These are phyloP conservation scores for Brachionus manjavacas DNA, from an alignment of 1,140 invertebrate genomes.

Conservation along the genomic window DNA sequence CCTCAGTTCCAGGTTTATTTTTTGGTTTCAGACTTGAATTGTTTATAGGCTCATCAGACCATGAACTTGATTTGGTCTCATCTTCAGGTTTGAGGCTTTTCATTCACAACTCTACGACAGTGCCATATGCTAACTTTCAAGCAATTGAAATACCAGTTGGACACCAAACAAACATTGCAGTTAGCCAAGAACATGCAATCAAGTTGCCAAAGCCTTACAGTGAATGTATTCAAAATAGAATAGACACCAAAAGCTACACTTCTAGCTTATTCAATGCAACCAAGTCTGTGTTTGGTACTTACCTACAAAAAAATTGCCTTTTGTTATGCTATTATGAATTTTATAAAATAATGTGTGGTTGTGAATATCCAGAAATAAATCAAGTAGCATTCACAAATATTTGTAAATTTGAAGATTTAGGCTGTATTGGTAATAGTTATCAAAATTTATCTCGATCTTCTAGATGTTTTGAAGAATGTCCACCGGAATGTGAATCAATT, in stretches of 20 bases:
- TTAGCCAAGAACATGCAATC: neutral
- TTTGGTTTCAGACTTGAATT: neutral
- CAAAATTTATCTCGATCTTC: neutral
- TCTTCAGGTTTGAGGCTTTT: neutral
- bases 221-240: neutral
- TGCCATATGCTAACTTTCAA: neutral
- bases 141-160: neutral
- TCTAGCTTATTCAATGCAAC: neutral
- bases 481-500: conserved; percentile 10
- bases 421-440: neutral
- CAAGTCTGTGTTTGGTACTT: neutral
- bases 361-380: neutral
- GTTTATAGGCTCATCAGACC: neutral
- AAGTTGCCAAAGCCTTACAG: neutral
- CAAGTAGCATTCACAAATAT: neutral
- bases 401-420: neutral
- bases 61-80: neutral
- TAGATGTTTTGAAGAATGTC: neutral
- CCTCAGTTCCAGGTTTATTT: neutral
- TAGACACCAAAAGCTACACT: neutral
- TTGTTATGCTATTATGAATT: neutral
- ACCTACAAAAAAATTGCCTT: neutral
- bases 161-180: neutral
- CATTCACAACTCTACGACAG: neutral
- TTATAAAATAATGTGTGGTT: neutral